These are phyloP conservation scores for Pocillopora grandis DNA, from an alignment of 92 coral and sea anemone species.

Conservation along the genomic window DNA sequence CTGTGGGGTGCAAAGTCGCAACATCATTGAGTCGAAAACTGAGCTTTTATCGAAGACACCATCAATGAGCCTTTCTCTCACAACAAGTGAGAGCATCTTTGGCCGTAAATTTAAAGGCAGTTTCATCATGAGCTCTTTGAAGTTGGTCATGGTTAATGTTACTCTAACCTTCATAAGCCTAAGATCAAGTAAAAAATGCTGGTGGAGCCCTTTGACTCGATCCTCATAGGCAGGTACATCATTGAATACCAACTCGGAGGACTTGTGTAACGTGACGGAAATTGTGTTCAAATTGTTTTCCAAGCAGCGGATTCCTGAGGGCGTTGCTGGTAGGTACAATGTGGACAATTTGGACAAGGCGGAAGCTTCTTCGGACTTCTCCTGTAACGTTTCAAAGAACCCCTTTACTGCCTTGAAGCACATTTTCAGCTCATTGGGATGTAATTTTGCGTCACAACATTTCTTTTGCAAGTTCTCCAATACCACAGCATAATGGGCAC, in stretches of 20 bases:
- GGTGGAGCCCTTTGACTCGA: conserved; percentile 34
- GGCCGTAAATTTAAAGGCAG: conserved; percentile 55
- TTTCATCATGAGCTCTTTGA: conserved; percentile 44
- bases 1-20: conserved; percentile 38
- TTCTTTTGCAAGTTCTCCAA: conserved; percentile 17
- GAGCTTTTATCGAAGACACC: neutral
- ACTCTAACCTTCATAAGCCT: neutral
- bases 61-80: conserved; percentile 26
- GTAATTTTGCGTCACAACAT: conserved; percentile 12
- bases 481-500: conserved; percentile 55
- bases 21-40: conserved; percentile 24
- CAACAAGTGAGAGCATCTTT: conserved; percentile 49
- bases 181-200: conserved; percentile 40
- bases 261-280: conserved; percentile 26
- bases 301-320: neutral
- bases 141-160: neutral
- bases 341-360: neutral
- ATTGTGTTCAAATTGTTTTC: neutral
- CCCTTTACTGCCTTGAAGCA: conserved; percentile 48
- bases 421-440: conserved; percentile 34
- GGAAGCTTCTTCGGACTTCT: neutral
- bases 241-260: conserved; percentile 48
- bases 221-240: conserved; percentile 59
- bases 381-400: conserved; percentile 36
- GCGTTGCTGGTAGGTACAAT: conserved; percentile 37